phyloP scores from a whole-genome alignment of 1,140 invertebrate genomes.

The Tetragnatha versicolor region DNA sequence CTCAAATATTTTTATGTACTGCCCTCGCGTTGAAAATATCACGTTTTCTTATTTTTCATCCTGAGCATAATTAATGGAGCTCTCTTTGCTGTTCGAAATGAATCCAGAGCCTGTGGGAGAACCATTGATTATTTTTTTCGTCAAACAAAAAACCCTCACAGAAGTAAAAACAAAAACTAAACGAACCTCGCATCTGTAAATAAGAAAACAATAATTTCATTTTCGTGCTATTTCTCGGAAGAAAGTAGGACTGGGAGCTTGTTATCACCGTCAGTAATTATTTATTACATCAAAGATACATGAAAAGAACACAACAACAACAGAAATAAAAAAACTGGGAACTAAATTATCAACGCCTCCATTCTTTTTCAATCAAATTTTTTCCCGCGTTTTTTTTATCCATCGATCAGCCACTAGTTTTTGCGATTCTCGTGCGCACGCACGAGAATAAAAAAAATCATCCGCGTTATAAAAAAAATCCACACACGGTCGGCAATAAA shows the following conservation, averaged over 20 bases:
- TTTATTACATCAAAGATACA: constrained; percentile 17
- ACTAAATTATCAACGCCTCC: background rate
- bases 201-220: background rate
- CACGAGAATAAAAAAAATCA: background rate
- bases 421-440: background rate
- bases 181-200: background rate
- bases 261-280: constrained; percentile 19
- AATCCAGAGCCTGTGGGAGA: too few relatives aligned
- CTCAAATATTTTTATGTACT: too few relatives aligned
- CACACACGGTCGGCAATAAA: constrained; percentile 17
- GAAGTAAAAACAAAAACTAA: constrained; percentile 12
- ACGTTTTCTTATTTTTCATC: too few relatives aligned
- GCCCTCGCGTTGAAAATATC: too few relatives aligned
- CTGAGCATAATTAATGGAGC: too few relatives aligned
- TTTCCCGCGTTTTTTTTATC: background rate
- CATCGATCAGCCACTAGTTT: background rate
- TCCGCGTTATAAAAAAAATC: background rate
- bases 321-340: background rate
- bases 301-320: too few relatives aligned
- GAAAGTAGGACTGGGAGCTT: background rate
- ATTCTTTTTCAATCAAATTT: background rate
- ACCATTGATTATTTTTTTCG: too few relatives aligned
- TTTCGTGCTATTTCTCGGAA: background rate
- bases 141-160: background rate
- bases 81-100: too few relatives aligned